A percentile compares a stretch with the other conserved stretches of the same genome.
Conservation (phyloP, 2,113 vertebrate species). For the Vimba vimba region DNA sequence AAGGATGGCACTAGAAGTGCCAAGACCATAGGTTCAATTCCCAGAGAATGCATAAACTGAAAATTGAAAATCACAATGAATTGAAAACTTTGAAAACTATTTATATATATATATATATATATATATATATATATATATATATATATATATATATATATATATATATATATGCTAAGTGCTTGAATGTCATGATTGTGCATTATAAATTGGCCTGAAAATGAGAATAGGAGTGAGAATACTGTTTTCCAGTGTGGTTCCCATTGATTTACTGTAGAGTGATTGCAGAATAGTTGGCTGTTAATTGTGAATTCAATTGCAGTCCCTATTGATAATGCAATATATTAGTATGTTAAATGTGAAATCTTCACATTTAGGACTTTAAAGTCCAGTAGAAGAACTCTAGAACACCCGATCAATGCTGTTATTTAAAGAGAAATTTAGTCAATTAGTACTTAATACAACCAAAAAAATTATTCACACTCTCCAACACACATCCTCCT, state of each 20-base stretch:
- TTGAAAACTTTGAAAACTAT: too few species aligned
- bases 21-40: neutral
- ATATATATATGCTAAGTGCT: neutral
- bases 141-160: too few species aligned
- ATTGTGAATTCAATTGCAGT: neutral
- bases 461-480: neutral
- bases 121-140: too few species aligned
- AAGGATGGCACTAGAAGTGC: neutral
- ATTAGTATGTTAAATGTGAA: conserved; percentile 2
- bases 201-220: neutral
- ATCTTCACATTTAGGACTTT: conserved; percentile 2
- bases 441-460: neutral
- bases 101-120: too few species aligned
- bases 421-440: neutral
- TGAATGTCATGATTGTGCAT: neutral
- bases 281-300: neutral
- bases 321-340: neutral
- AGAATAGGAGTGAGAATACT: neutral
- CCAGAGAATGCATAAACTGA: neutral
- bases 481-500: conserved; percentile 5
- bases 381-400: neutral
- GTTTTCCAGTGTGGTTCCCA: neutral
- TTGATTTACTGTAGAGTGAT: neutral
- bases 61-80: neutral
- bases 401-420: neutral